Evolutionary conservation across 2,797 vertebrate genomes (phyloP).

Genomic region (Lateolabrax maculatus): DNA sequence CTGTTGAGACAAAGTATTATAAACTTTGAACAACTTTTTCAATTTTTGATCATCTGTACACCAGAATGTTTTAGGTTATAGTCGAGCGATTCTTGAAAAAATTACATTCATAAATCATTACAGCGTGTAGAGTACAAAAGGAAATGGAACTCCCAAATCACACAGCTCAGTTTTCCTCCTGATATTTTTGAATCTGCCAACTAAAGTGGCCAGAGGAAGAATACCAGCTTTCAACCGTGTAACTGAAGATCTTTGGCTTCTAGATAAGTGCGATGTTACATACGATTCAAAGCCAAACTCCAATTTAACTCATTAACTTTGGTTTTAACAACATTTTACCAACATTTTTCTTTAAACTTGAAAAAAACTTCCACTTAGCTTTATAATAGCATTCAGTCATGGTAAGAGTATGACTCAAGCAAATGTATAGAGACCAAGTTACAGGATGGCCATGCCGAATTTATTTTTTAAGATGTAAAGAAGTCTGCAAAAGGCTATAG

Average conservation of each 20-base stretch:
- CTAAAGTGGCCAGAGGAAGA: background rate
- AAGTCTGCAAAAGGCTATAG: background rate
- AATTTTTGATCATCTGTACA: background rate
- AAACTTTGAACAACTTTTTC: background rate
- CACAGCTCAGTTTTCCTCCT: background rate
- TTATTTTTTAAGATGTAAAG: background rate
- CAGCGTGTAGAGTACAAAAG: slow-evolving; percentile 4
- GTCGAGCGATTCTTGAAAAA: background rate
- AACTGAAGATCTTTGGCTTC: background rate
- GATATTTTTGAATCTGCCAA: slow-evolving; percentile 9
- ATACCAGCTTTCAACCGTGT: background rate
- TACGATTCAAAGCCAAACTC: background rate
- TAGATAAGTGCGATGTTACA: background rate
- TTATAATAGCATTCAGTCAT: background rate
- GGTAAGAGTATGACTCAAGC: background rate
- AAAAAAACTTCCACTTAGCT: background rate
- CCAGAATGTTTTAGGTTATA: background rate
- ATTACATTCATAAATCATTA: background rate
- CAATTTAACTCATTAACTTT: slow-evolving; percentile 6
- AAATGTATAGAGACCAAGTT: too few species aligned
- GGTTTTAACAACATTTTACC: slow-evolving; percentile 1
- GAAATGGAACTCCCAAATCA: slow-evolving; percentile 2
- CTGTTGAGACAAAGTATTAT: background rate
- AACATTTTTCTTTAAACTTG: background rate
- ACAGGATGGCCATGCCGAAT: background rate